Base-by-base conservation (phyloP, 2,797 vertebrate species). In the Sebastes diaconus region DNA sequence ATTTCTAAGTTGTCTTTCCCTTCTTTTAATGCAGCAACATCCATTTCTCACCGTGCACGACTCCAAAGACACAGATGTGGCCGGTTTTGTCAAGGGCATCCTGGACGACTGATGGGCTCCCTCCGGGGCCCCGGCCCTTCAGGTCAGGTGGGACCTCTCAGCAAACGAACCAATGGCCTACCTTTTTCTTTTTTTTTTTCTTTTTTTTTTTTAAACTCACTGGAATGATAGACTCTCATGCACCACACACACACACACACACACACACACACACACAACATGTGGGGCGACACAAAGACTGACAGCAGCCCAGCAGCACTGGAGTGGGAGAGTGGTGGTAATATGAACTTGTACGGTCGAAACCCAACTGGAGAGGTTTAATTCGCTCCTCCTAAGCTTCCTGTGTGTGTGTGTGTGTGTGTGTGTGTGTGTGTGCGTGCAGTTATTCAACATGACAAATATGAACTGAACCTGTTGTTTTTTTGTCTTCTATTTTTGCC, bases 51-150 rank as follows among this genome's bases (percentile, higher is more conserved):
- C 95, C 84, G 85, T 96, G 93, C 98, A 99, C n/a, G 97, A 98
- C 96, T 96, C 97, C 95, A 98, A 97, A 97, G 97, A 97, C 83
- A 98, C 98, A 90, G 97, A 98, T 24, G 98, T 98, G 95, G 97
- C 98, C 92, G 97, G 96, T 95, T 99, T 99, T 92, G 97, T 99
- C 95, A 98, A 97, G 95, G 94, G 95, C 90, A 96, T 98, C 94
- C 96, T 99, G 92, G 96, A 97, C 92, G 97, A 97, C 93, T 98
- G 96, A 97, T 71, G 73, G 80, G 73, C 71, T 73, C 77, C 61
- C 75, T 57, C 82, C 22, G 25, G 83, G 83, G 87, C 90, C 22
- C 85, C 83, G 32, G 84, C 80, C 83, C 79, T 4, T 79, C 78
- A 65, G 85, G 77, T 80, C 83, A 87, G 92, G 79, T 83, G 39